Base-by-base conservation (phyloP, 37 sponge, comb jelly and placozoan species). In the Haliclona indistincta region DNA sequence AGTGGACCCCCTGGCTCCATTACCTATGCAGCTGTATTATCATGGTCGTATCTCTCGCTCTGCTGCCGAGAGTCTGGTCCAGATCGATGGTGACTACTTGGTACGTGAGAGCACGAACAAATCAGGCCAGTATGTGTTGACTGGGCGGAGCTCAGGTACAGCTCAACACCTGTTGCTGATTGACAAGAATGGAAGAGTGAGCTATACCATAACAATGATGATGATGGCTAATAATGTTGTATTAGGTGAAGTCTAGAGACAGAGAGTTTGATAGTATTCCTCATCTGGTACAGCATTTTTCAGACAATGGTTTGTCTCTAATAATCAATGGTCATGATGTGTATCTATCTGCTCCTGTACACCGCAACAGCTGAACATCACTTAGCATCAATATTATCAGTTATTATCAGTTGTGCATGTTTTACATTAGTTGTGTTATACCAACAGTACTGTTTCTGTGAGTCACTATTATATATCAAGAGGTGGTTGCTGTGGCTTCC, bases 401-500 rank as follows among this genome's bases (percentile, higher is more conserved):
- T 10, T 47, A 17, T 17, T 47, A 47, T 47, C 15, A 17, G 10
- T 17, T 47, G 10, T 47, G 10, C 51, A 47, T 47, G 10, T 47
- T 47, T 47, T 15, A 47, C 51, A 17, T 47, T 15, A 47, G 13
- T 47, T 47, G 51, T 47, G 13, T 47, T 47, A 47, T 17, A 17
- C 13, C 15, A 47, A 47, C 15, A 47, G 15, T 47, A 17, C 15
- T 47, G 51, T 47, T 47, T 47, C 13, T 47, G 10, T 47, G 10
- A 17, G 19, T 19, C n/a, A n/a, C 10, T 5, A 43, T 87, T 78
- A 98, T 2, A 98, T 89, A 45, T 98, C 97, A 38, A 98, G 92
- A 11, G 99, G 94, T 68, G 93, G 87, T 37, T 80, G 90, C 28
- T 88, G 70, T 40, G 99, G 99, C 73, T 95, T 98, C 53, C 91